Base-by-base conservation (phyloP, 2,113 vertebrate species). In the Phyllostomus hastatus region DNA sequence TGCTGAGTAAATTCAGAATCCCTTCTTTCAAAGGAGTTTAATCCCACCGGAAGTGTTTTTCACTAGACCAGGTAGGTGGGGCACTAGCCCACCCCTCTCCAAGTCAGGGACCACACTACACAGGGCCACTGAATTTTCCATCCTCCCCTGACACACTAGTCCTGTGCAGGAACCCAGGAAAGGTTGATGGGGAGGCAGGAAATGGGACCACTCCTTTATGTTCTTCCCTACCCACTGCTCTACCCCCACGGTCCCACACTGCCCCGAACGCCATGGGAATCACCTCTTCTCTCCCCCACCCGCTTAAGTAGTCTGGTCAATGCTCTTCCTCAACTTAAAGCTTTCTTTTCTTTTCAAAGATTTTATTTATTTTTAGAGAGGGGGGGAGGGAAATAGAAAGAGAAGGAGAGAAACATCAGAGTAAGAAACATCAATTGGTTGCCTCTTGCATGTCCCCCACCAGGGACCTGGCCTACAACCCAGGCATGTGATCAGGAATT, bases 241-340 rank as follows among this genome's bases (percentile, higher is more conserved):
- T 48, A 31, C 22, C 4, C 4, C 31, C 31, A 11, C 33, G 5
- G 0, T 22, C 20, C 1, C 6, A 1, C 48, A 50, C 12, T 50
- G 48, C 48, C 48, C 48, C 12, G 3, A 28, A 48, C 6, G 11
- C 4, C 9, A 24, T 8, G 31, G 67, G 11, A 52, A 1, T 12
- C 64, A 4, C 17, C 0, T 52, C 22, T 14, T 22, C 1, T 61
- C 73, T 17, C 6, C 14, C 43, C 22, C 17, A 46, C 50, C 4
- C 15, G 17, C 50, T 54, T 14, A 57, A 22, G 35, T 15, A 31
- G 26, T 14, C 52, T 70, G 20, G 41, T 31, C 15, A n/a, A 57
- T 22, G 72, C 38, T 81, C 9, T 61, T 73, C 28, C 16, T 67
- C 70, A 46, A 9, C 48, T 15, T 17, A 50, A 72, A 57, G 52